phyloP scores from a whole-genome alignment of 2,888 invertebrate species.

The Chrysolina americana region DNA sequence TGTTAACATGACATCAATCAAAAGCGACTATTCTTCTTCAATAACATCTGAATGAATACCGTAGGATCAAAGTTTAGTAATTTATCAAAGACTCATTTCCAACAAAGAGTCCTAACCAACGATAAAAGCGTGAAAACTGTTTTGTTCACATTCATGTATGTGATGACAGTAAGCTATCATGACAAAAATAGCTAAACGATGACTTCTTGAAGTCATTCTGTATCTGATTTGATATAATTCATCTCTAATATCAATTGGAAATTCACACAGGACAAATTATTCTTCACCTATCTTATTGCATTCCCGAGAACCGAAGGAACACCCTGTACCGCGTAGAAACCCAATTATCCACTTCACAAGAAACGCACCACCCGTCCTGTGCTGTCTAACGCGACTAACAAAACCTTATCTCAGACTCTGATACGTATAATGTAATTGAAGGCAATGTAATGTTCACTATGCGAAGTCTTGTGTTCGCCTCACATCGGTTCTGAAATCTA shows the following conservation, averaged over 20 bases:
- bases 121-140: no score
- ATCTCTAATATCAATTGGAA: not conserved
- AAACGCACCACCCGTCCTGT: slow-evolving; percentile 38
- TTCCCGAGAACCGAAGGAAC: not conserved
- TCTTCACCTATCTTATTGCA: not conserved
- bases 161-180: no score
- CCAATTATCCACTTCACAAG: slow-evolving; percentile 35
- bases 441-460: slow-evolving; percentile 38
- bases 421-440: slow-evolving; percentile 44
- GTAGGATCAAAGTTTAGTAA: no score
- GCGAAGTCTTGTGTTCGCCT: slow-evolving; percentile 32
- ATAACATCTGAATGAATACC: no score
- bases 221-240: not conserved
- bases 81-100: no score
- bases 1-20: no score
- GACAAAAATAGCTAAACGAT: no score
- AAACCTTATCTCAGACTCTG: slow-evolving; percentile 38
- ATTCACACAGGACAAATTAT: not conserved
- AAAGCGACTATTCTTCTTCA: no score
- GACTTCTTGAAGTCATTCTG: no score
- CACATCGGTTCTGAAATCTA: slow-evolving; percentile 30
- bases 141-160: no score
- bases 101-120: no score
- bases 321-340: slow-evolving; percentile 21
- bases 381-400: slow-evolving; percentile 33